These are phyloP conservation scores for Luidia sarsii DNA, from an alignment of 53 echinoderm and acorn worm species.

Conservation along the genomic window DNA sequence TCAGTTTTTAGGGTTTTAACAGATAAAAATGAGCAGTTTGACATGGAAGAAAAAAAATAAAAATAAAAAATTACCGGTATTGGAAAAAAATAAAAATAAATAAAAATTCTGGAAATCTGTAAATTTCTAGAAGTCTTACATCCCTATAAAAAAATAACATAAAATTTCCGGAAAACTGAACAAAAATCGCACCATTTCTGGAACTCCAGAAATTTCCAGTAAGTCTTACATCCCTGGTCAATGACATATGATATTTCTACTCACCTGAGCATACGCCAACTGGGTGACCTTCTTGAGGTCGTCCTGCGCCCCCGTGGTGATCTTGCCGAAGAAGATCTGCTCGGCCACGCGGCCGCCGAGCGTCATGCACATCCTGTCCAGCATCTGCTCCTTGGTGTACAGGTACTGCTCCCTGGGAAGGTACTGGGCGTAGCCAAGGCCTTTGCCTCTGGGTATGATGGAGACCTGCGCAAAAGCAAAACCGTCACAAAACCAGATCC, in stretches of 20 bases:
- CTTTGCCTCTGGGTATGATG: constrained; percentile 96
- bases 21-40: too few species aligned
- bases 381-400: constrained; percentile 87
- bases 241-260: too few species aligned
- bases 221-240: neutral
- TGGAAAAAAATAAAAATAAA: too few species aligned
- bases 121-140: too few species aligned
- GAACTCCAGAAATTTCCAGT: neutral
- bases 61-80: too few species aligned
- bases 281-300: constrained; percentile 98
- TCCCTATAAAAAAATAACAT: too few species aligned
- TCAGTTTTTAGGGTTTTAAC: too few species aligned
- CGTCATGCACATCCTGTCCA: constrained; percentile 98
- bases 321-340: constrained; percentile 89
- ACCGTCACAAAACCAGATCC: too few species aligned
- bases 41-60: too few species aligned
- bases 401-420: constrained; percentile 92
- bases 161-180: too few species aligned
- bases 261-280: constrained; percentile 95
- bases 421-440: constrained; percentile 97
- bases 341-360: constrained; percentile 89
- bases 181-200: too few species aligned
- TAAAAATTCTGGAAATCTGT: too few species aligned
- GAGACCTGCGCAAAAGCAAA: constrained; percentile 81
- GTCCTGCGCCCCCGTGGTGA: constrained; percentile 97